Percentiles rank a stretch among this genome's conserved stretches.
These are phyloP conservation scores for Hecatera dysodea DNA, from an alignment of 2,888 invertebrate species.

Conservation along the genomic window DNA sequence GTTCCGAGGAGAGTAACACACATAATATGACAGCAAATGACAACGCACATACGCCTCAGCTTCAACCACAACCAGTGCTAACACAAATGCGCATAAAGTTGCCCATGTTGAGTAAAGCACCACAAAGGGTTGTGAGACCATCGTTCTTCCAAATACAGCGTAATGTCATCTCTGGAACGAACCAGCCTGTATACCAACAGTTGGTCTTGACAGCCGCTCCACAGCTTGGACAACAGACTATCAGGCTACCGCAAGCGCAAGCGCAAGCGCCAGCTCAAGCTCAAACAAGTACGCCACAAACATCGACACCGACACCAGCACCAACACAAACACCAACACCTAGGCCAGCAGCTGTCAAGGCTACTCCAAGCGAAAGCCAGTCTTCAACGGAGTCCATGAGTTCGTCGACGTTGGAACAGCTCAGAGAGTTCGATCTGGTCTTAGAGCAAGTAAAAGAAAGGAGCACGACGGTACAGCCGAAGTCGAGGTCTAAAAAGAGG, in stretches of 20 bases:
- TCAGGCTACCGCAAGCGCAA: conserved; percentile 83
- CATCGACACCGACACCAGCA: conserved; percentile 31
- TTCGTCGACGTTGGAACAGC: conserved; percentile 94
- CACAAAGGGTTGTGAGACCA: conserved; percentile 90
- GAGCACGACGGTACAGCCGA: conserved; percentile 92
- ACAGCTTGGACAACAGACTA: conserved; percentile 84
- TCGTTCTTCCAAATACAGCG: conserved; percentile 92
- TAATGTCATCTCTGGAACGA: conserved; percentile 91
- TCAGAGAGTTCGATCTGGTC: conserved; percentile 95
- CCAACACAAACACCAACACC: conserved; percentile 8
- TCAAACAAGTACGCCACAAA: conserved; percentile 18
- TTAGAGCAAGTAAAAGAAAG: conserved; percentile 95
- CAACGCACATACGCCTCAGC: conserved; percentile 74
- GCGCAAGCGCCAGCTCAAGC: conserved; percentile 81
- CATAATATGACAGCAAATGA: conserved; percentile 76
- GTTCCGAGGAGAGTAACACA: conserved; percentile 74
- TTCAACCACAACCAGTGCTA: conserved; percentile 84
- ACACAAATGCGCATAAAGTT: conserved; percentile 90
- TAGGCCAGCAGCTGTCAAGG: conserved; percentile 73
- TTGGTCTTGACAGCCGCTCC: conserved; percentile 88
- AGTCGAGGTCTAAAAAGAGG: conserved; percentile 69
- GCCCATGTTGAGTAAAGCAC: conserved; percentile 89
- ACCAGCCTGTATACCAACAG: conserved; percentile 89
- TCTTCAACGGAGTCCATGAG: conserved; percentile 92
- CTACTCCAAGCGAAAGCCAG: conserved; percentile 76